phyloP scores from a whole-genome alignment of 2,888 invertebrate species.

The Xanthia togata region DNA sequence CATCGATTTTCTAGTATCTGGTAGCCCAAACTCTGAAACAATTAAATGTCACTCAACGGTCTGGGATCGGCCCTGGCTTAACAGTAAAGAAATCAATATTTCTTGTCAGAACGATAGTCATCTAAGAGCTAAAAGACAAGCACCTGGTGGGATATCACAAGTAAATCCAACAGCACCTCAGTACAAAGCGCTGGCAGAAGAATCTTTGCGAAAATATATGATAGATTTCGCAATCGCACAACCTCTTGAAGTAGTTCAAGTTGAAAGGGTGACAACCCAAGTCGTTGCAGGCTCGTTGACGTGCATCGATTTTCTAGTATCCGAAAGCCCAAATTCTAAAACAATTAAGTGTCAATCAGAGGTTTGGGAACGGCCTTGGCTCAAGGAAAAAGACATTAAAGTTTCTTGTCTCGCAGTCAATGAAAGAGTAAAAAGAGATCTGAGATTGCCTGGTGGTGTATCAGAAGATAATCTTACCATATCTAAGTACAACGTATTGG shows the following conservation, averaged over 20 bases:
- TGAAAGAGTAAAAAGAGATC: constrained; percentile 52
- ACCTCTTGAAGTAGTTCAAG: too few species aligned
- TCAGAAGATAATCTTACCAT: constrained; percentile 49
- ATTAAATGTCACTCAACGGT: constrained; percentile 60
- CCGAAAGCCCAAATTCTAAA: background rate
- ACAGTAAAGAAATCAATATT: constrained; percentile 63
- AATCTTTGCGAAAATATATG: too few species aligned
- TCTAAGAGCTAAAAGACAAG: constrained; percentile 44
- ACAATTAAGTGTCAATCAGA: constrained; percentile 43
- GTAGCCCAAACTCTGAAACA: background rate
- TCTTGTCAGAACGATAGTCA: constrained; percentile 46
- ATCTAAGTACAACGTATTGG: constrained; percentile 57
- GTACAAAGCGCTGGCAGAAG: too few species aligned
- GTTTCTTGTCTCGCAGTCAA: constrained; percentile 68
- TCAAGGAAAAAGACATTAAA: constrained; percentile 59
- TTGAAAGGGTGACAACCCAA: too few species aligned
- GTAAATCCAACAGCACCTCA: too few species aligned
- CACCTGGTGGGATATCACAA: too few species aligned
- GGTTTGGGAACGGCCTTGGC: constrained; percentile 66
- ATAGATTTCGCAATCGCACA: too few species aligned
- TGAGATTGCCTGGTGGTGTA: constrained; percentile 37
- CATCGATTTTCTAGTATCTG: constrained; percentile 49
- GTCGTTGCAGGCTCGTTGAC: too few species aligned
- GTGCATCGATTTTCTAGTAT: constrained; percentile 52
- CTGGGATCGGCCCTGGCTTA: constrained; percentile 58